phyloP scores from a whole-genome alignment of 92 coral and sea anemone genomes.

The Micromussa lordhowensis region DNA sequence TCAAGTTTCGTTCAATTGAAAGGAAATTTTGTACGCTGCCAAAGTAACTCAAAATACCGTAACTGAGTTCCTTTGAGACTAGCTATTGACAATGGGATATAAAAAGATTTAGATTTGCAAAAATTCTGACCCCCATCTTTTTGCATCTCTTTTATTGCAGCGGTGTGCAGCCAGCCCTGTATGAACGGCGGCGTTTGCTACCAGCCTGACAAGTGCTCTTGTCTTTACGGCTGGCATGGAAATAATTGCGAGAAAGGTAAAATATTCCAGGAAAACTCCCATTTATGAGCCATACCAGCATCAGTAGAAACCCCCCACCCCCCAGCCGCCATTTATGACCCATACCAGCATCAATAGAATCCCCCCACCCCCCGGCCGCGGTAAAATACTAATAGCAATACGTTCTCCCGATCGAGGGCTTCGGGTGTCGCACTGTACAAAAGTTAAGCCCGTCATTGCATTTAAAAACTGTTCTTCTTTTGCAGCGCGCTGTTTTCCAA shows the following conservation, averaged over 20 bases:
- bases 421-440: background rate
- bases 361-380: background rate
- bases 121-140: background rate
- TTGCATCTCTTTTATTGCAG: conserved; percentile 22
- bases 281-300: background rate
- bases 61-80: too few species aligned
- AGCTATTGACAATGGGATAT: too few species aligned
- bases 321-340: background rate
- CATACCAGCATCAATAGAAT: background rate
- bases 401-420: background rate
- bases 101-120: background rate
- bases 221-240: conserved; percentile 91
- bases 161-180: conserved; percentile 82
- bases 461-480: background rate
- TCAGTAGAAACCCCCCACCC: background rate
- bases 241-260: conserved; percentile 85
- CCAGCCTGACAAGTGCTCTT: conserved; percentile 81
- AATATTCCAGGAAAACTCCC: background rate
- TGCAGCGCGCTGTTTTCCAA: conserved; percentile 86
- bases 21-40: too few species aligned
- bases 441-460: background rate
- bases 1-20: too few species aligned
- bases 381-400: background rate
- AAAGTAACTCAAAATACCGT: too few species aligned
- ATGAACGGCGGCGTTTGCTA: conserved; percentile 83